A percentile compares a stretch with the other conserved stretches of the same genome.
These are phyloP conservation scores for Eretmocerus hayati DNA, from an alignment of 2,888 invertebrate species.

Conservation along the genomic window DNA sequence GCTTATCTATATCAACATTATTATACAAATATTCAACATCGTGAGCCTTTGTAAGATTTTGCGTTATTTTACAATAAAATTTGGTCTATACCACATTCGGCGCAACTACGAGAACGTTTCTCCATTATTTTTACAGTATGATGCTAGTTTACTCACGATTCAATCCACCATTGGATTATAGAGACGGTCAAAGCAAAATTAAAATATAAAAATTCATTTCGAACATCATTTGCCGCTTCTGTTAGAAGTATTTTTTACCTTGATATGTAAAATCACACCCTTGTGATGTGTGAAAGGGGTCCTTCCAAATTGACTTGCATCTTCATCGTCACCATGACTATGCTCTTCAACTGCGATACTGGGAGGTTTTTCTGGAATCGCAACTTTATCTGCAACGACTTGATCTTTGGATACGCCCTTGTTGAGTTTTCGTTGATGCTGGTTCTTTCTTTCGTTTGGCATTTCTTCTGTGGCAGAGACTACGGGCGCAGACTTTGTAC, in stretches of 20 bases:
- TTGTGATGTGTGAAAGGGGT: constrained; percentile 39
- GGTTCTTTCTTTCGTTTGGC: constrained; percentile 6
- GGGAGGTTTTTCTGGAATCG: constrained; percentile 7
- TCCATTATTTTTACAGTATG: no score
- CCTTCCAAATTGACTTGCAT: constrained; percentile 19
- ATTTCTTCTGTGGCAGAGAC: neutral
- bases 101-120: no score
- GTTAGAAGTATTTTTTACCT: constrained; percentile 34
- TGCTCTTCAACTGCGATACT: constrained; percentile 9
- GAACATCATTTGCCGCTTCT: neutral
- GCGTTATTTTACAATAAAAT: constrained; percentile 9
- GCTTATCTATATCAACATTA: constrained; percentile 18
- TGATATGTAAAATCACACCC: constrained; percentile 44
- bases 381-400: constrained; percentile 18
- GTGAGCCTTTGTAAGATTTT: constrained; percentile 11
- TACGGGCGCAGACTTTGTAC: neutral
- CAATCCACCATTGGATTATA: no score
- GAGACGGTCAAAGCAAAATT: no score
- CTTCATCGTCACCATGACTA: constrained; percentile 7
- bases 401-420: constrained; percentile 6
- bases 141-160: no score
- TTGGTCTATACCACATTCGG: constrained; percentile 20
- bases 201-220: neutral
- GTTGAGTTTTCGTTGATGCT: neutral
- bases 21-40: constrained; percentile 15